Evolutionary conservation across 2,113 vertebrate genomes (phyloP).

Genomic region (Chitala chitala): DNA sequence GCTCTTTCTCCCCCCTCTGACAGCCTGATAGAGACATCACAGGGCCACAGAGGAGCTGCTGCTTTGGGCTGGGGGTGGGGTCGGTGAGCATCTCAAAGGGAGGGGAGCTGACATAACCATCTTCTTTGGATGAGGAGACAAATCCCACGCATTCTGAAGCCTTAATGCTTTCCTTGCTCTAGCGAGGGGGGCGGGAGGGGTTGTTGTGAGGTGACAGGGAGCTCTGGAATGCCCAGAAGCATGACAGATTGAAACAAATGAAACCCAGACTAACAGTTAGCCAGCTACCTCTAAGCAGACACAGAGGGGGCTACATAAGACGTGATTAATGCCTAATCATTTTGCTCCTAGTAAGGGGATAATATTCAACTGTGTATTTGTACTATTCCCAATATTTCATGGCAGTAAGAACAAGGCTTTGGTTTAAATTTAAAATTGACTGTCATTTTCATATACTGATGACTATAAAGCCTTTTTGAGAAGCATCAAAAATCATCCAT

Average conservation of each 20-base stretch:
- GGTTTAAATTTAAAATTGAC: background rate
- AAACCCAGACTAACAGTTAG: background rate
- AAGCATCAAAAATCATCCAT: too few species aligned
- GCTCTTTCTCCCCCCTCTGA: conserved; percentile 58
- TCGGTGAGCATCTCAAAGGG: conserved; percentile 70
- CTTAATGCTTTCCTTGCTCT: conserved; percentile 52
- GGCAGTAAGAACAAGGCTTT: background rate
- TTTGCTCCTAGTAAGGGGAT: background rate
- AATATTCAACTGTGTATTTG: background rate
- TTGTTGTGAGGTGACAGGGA: too few species aligned
- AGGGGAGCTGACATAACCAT: conserved; percentile 70
- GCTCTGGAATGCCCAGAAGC: background rate
- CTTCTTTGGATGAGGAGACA: conserved; percentile 61
- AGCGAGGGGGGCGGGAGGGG: background rate
- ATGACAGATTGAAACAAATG: conserved; percentile 8
- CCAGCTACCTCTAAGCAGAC: conserved; percentile 1
- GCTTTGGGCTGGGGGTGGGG: too few species aligned
- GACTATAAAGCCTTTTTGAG: too few species aligned
- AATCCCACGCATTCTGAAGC: conserved; percentile 63
- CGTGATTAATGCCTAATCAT: conserved; percentile 13
- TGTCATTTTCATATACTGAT: too few species aligned
- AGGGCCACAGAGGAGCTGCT: conserved; percentile 67
- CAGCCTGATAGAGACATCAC: conserved; percentile 77
- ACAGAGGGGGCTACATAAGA: background rate
- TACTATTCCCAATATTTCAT: conserved; percentile 16